These are phyloP conservation scores for Ladona fulva DNA, from an alignment of 1,140 invertebrate species.

Conservation along the genomic window DNA sequence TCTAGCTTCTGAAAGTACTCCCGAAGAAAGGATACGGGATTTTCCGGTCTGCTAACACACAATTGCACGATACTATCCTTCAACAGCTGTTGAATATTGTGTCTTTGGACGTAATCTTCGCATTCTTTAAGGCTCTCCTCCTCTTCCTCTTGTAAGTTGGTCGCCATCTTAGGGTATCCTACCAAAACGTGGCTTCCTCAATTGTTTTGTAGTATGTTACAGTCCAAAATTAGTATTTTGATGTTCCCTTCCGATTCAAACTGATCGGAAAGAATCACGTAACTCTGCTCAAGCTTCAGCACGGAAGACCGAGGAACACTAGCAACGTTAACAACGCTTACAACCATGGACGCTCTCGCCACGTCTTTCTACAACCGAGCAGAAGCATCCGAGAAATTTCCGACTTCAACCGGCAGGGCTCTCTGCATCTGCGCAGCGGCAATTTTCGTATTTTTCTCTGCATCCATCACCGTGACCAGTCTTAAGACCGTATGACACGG, in stretches of 20 bases:
- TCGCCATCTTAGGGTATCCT: constrained; percentile 43
- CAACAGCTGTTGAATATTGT: constrained; percentile 89
- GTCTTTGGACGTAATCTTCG: constrained; percentile 88
- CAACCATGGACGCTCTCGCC: too few relatives aligned
- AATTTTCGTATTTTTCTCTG: too few relatives aligned
- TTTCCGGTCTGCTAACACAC: constrained; percentile 91
- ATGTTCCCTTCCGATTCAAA: not conserved
- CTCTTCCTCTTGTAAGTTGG: constrained; percentile 64
- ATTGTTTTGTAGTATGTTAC: not conserved
- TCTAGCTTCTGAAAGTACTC: constrained; percentile 97
- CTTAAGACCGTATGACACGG: too few relatives aligned
- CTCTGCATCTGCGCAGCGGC: too few relatives aligned
- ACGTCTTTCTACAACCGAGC: too few relatives aligned
- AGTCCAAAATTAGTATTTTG: not conserved
- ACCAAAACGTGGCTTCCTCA: not conserved
- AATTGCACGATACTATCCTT: constrained; percentile 98
- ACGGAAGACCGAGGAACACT: too few relatives aligned
- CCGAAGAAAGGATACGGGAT: constrained; percentile 89
- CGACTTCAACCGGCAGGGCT: too few relatives aligned
- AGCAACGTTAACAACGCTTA: too few relatives aligned
- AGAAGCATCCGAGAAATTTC: too few relatives aligned
- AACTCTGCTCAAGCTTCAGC: too few relatives aligned
- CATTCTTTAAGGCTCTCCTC: constrained; percentile 85
- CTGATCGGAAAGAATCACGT: too few relatives aligned
- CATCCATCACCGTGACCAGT: too few relatives aligned